Evolutionary conservation across 2,888 invertebrate genomes (phyloP).

Genomic region (Formica aserva): DNA sequence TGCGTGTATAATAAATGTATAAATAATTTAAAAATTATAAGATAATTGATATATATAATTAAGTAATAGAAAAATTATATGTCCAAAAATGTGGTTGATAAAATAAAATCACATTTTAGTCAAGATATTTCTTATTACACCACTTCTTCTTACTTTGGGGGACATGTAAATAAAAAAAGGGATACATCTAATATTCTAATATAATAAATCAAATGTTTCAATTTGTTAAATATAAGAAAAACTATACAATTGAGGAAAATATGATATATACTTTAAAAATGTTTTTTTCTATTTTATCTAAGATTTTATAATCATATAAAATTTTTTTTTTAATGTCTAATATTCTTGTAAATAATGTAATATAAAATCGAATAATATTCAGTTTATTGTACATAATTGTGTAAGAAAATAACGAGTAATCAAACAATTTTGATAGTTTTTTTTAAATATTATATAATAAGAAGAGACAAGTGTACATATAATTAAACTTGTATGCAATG

Average conservation of each 20-base stretch:
- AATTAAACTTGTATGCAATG: not conserved
- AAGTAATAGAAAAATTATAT: constrained; percentile 34
- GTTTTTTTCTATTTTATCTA: not conserved
- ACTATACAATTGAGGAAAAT: not conserved
- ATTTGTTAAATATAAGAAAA: not conserved
- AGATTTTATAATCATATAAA: not conserved
- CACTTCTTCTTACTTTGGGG: not conserved
- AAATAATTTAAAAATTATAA: constrained; percentile 59
- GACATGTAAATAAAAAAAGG: constrained; percentile 7
- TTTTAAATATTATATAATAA: not conserved
- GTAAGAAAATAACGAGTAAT: not conserved
- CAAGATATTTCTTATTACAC: constrained; percentile 36
- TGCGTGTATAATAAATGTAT: constrained; percentile 53
- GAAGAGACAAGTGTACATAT: not conserved
- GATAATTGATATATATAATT: constrained; percentile 46
- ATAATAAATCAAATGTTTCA: not conserved
- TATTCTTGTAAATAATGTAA: not conserved
- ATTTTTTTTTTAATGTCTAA: not conserved
- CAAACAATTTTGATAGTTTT: not conserved
- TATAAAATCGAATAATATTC: not conserved
- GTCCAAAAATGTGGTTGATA: constrained; percentile 33
- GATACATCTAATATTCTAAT: not conserved
- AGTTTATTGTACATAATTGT: not conserved
- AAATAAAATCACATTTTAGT: constrained; percentile 52
- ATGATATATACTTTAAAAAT: not conserved